These are phyloP conservation scores for Drosophila parabipectinata DNA, from an alignment of 1,140 invertebrate genomes.

Conservation along the genomic window DNA sequence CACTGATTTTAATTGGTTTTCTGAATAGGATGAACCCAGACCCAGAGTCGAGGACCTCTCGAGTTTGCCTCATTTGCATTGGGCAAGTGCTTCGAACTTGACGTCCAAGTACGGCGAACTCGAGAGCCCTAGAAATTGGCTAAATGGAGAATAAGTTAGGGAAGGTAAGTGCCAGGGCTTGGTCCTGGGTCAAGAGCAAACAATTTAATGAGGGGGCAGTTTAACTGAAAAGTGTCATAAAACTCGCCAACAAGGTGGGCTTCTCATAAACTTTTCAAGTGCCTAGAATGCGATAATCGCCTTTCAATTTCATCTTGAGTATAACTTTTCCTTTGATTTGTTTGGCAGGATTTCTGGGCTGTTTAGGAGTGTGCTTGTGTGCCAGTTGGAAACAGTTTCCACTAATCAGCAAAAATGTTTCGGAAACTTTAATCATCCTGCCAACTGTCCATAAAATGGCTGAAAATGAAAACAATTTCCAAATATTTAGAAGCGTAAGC, in stretches of 20 bases:
- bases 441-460: neutral
- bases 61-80: constrained; percentile 36
- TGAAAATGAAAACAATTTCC: constrained; percentile 34
- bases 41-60: constrained; percentile 23
- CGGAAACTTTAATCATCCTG: constrained; percentile 41
- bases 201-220: constrained; percentile 14
- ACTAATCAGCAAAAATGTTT: constrained; percentile 47
- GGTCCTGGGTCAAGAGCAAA: constrained; percentile 27
- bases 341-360: neutral
- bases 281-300: constrained; percentile 25
- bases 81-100: constrained; percentile 29
- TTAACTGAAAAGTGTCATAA: constrained; percentile 35
- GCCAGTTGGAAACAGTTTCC: constrained; percentile 6
- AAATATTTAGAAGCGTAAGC: constrained; percentile 9
- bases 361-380: constrained; percentile 11
- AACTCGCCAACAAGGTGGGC: constrained; percentile 20
- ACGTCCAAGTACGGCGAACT: constrained; percentile 31
- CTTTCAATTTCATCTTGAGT: constrained; percentile 32
- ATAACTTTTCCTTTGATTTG: constrained; percentile 22
- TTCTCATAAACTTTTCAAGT: constrained; percentile 32
- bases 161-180: constrained; percentile 18
- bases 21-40: neutral
- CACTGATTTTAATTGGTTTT: constrained; percentile 46
- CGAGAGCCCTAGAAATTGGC: constrained; percentile 8
- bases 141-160: constrained; percentile 13